Evolutionary conservation across 2,888 invertebrate species (phyloP).

Genomic region (Abrostola triplasia): DNA sequence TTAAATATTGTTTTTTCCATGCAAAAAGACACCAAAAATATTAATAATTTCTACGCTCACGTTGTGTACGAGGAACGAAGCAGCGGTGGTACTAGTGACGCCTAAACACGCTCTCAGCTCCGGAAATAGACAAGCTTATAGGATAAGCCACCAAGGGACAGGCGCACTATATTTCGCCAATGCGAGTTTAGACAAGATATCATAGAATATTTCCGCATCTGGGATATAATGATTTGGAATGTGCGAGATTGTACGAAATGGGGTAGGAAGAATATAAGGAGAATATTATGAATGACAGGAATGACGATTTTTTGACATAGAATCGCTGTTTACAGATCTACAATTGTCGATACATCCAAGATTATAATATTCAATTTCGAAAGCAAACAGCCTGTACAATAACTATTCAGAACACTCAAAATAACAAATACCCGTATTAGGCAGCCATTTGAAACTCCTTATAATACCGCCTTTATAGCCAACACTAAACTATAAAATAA

Average conservation of each 20-base stretch:
- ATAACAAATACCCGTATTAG: slow-evolving; percentile 38
- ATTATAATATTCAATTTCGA: slow-evolving; percentile 13
- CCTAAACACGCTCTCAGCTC: slow-evolving; percentile 26
- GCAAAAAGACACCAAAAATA: too few species aligned
- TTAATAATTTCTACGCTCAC: not conserved
- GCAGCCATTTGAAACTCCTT: slow-evolving; percentile 36
- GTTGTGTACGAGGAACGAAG: not conserved
- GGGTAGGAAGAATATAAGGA: slow-evolving; percentile 13
- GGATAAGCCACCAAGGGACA: slow-evolving; percentile 46
- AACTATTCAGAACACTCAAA: slow-evolving; percentile 34
- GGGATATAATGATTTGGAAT: slow-evolving; percentile 28
- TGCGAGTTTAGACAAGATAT: slow-evolving; percentile 41
- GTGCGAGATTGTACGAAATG: slow-evolving; percentile 18
- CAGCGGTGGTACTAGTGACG: slow-evolving; percentile 5
- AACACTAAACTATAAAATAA: slow-evolving; percentile 43
- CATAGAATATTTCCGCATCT: slow-evolving; percentile 40
- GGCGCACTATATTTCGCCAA: slow-evolving; percentile 39
- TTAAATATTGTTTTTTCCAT: too few species aligned
- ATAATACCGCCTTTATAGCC: slow-evolving; percentile 28
- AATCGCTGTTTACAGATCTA: slow-evolving; percentile 12
- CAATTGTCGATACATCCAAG: slow-evolving; percentile 39
- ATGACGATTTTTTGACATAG: slow-evolving; percentile 5
- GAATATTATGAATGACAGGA: slow-evolving; percentile 21
- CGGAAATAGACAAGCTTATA: slow-evolving; percentile 52
- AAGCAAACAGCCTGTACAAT: slow-evolving; percentile 32